Percentiles rank a stretch among this genome's conserved stretches.
These are phyloP conservation scores for Nowickia ferox DNA, from an alignment of 2,888 invertebrate species.

Conservation along the genomic window DNA sequence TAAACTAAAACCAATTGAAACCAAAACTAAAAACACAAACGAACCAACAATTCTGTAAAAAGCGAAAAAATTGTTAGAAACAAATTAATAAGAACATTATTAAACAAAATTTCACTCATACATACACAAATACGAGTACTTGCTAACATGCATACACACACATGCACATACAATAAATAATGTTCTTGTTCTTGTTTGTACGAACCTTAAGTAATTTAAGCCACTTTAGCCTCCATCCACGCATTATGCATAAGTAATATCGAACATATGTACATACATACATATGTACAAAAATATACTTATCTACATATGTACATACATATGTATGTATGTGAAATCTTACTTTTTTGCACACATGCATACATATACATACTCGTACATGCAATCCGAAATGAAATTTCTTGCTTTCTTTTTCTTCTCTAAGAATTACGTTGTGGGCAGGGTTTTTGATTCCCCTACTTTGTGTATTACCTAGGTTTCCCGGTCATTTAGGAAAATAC, in stretches of 20 bases:
- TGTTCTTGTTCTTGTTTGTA: conserved; percentile 41
- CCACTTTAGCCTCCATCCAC: conserved; percentile 63
- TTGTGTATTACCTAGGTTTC: too few relatives aligned
- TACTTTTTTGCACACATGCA: neutral
- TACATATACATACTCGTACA: neutral
- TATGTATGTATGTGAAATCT: conserved; percentile 1
- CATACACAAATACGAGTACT: neutral
- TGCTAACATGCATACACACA: conserved; percentile 17
- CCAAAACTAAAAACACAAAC: conserved; percentile 57
- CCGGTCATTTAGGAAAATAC: too few relatives aligned
- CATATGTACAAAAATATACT: too few relatives aligned
- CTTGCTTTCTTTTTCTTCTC: neutral
- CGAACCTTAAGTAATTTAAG: conserved; percentile 47
- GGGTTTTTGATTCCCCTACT: too few relatives aligned
- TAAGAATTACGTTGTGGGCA: neutral
- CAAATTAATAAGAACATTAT: conserved; percentile 60
- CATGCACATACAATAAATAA: conserved; percentile 15
- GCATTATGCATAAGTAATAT: conserved; percentile 51
- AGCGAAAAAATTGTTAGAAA: conserved; percentile 59
- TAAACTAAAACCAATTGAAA: conserved; percentile 75
- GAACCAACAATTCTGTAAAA: conserved; percentile 73
- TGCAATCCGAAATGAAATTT: conserved; percentile 3
- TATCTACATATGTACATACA: neutral
- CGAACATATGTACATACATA: conserved; percentile 1
- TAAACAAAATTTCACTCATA: conserved; percentile 45